Evolutionary conservation across 2,888 invertebrate species (phyloP), one percentile per base, ranked within the genome.

Genomic region (Steinernema hermaphroditum): DNA sequence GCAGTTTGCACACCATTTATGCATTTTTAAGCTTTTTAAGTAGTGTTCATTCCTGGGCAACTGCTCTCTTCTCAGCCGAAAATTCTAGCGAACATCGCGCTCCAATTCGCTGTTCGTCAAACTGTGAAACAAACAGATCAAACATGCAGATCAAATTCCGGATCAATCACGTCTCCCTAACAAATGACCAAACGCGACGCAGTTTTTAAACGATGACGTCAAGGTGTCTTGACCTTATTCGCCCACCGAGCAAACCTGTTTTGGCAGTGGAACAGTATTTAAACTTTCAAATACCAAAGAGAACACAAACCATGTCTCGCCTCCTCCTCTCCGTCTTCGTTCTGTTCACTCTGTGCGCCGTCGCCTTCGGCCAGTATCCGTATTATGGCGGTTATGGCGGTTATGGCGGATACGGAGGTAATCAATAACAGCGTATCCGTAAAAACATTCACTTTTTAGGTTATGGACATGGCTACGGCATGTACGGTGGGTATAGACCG

Each of bases 331-430:
- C 62, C 29, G 29, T 62, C 12, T 32, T 62, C 34, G 32, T 62
- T 32, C 16, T 62, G 27, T 24, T 9, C 62, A 19, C 32, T 12
- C 29, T 62, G 29, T 16, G 16, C 16, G 62, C 62, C 19, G 62
- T 62, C 62, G 62, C 32, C 62, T 32, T 16, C 32, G 62, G 32
- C 62, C 62, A 62, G 62, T 62, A 29, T 16, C n/a, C n/a, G 9
- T 62, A 62, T 19, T 19, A 46, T 19, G 46, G 46, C n/a, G 46
- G 46, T n/a, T 46, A 46, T 19, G 46, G 46, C 16, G 46, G 46
- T 19, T 46, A 46, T n/a, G 46, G 46, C n/a, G 37, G 37, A 8
- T 37, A 37, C 37, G 37, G 37, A 8, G 37, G 37, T 46, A 19
- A 9, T 46, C 43, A 8, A 14, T 8, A 41, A 41, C 9, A 41